Conservation (phyloP, 2,113 vertebrate species). For the Eupsittula cactorum region DNA sequence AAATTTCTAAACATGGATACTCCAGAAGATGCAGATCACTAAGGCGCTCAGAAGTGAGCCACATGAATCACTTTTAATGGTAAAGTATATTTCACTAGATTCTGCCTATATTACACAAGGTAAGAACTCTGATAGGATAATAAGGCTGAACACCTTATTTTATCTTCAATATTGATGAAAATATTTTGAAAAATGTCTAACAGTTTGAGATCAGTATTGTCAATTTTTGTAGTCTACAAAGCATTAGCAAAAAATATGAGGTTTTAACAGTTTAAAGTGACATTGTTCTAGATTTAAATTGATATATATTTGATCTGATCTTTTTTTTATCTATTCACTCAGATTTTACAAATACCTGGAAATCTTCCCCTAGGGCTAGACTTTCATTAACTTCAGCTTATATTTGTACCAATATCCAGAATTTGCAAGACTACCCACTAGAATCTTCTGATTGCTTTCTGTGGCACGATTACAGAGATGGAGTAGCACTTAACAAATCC, state of each 20-base stretch:
- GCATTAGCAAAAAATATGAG: not conserved
- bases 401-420: not conserved
- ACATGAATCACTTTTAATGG: not conserved
- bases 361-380: not conserved
- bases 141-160: not conserved
- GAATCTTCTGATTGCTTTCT: not conserved
- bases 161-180: not conserved
- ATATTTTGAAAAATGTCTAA: not conserved
- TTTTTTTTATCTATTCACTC: not conserved
- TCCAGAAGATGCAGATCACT: not conserved
- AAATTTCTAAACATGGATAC: not conserved
- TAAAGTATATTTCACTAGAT: not conserved
- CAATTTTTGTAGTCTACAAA: not conserved
- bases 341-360: not conserved
- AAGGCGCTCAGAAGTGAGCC: not conserved
- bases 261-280: not conserved
- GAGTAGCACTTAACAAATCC: not conserved
- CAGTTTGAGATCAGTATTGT: not conserved
- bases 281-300: not conserved
- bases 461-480: rapidly evolving
- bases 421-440: not conserved
- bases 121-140: not conserved
- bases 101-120: not conserved
- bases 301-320: not conserved
- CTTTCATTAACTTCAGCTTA: not conserved